These are phyloP conservation scores for Epirrita christyi DNA, from an alignment of 2,888 invertebrate genomes.

Conservation along the genomic window DNA sequence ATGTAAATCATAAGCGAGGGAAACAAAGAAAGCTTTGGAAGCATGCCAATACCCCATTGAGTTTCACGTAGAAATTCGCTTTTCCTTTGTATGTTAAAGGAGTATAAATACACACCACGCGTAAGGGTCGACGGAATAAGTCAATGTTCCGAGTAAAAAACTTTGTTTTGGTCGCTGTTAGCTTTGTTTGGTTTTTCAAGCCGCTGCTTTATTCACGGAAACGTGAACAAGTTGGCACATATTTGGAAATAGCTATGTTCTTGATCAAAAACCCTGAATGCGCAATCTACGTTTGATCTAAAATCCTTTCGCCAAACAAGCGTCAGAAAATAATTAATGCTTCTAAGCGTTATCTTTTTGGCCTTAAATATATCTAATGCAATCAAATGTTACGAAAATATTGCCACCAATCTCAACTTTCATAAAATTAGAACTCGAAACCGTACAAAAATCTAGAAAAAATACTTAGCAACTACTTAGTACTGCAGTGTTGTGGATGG, in stretches of 20 bases:
- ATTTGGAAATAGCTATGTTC: constrained; percentile 7
- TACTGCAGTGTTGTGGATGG: constrained; percentile 2
- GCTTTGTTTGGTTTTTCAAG: constrained; percentile 20
- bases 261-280: constrained; percentile 17
- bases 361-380: background rate
- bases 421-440: background rate
- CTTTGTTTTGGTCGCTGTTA: constrained; percentile 38
- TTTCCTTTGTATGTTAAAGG: constrained; percentile 68
- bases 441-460: too few species aligned
- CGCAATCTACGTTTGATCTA: constrained; percentile 11
- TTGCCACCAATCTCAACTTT: background rate
- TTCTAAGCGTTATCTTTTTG: background rate
- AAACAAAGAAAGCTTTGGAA: constrained; percentile 73
- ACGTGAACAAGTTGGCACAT: constrained; percentile 27
- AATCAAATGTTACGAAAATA: background rate
- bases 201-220: constrained; percentile 34
- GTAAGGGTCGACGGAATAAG: constrained; percentile 43
- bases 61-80: constrained; percentile 48
- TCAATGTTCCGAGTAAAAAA: constrained; percentile 57
- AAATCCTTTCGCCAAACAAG: constrained; percentile 4
- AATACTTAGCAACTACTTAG: background rate
- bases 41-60: constrained; percentile 55
- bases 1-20: constrained; percentile 59
- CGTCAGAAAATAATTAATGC: background rate
- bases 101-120: constrained; percentile 51